A percentile compares a stretch with the other conserved stretches of the same genome.
Conservation (phyloP, 2,113 vertebrate genomes). For the Grammomys surdaster region DNA sequence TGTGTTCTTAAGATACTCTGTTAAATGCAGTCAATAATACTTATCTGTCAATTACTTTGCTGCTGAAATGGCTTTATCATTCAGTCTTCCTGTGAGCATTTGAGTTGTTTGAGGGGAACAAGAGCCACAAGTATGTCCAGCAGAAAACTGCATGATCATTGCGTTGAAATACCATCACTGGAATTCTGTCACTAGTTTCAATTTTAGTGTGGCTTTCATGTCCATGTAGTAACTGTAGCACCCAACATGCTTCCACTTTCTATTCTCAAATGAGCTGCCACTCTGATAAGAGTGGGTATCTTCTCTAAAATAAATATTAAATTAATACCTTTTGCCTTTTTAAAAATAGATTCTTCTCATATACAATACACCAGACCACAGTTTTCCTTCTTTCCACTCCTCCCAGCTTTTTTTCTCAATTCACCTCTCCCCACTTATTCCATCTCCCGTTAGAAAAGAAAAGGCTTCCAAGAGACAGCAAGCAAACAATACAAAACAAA, state of each 20-base stretch:
- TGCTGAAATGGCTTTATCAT: slow-evolving; percentile 64
- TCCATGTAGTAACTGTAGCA: slow-evolving; percentile 43
- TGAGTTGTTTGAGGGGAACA: slow-evolving; percentile 58
- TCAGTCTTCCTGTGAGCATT: neutral
- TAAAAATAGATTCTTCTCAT: neutral
- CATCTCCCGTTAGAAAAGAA: neutral
- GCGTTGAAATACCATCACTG: slow-evolving; percentile 28
- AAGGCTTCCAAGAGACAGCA: too few relatives aligned
- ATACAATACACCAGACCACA: neutral
- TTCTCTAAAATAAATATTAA: slow-evolving; percentile 86
- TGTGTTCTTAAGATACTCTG: slow-evolving; percentile 48
- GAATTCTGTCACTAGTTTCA: slow-evolving; percentile 56
- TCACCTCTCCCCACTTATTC: neutral
- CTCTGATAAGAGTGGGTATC: slow-evolving; percentile 83
- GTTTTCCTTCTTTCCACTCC: neutral
- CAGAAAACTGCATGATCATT: neutral
- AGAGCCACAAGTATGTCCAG: slow-evolving; percentile 35
- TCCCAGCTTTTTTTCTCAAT: neutral
- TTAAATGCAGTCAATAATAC: slow-evolving; percentile 66
- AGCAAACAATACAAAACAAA: neutral
- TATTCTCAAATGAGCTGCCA: slow-evolving; percentile 82
- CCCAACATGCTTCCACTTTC: neutral
- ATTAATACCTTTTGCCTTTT: slow-evolving; percentile 86
- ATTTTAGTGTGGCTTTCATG: slow-evolving; percentile 44
- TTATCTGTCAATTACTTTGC: slow-evolving; percentile 73